Evolutionary conservation across 1,140 invertebrate species (phyloP).

Genomic region (Papilio polytes): DNA sequence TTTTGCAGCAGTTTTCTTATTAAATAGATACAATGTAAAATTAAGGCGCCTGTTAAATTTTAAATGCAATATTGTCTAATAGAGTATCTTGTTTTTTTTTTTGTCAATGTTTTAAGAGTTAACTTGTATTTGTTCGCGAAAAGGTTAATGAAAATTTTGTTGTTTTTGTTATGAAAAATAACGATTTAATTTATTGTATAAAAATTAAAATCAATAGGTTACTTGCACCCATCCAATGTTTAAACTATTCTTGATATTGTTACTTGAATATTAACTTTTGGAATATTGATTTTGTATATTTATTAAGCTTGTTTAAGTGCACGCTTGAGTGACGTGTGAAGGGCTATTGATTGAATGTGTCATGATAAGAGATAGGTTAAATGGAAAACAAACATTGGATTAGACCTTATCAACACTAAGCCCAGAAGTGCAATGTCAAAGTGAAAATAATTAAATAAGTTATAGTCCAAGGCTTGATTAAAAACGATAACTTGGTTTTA

Average conservation of each 20-base stretch:
- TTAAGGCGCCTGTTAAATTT: background rate
- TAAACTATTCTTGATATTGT: background rate
- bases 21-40: background rate
- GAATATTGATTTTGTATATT: background rate
- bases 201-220: background rate
- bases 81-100: background rate
- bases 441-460: too few relatives aligned
- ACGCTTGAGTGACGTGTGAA: slow-evolving; percentile 5
- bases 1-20: too few relatives aligned
- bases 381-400: slow-evolving; percentile 1
- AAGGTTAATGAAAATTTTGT: background rate
- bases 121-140: background rate
- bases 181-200: background rate
- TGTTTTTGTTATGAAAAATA: background rate
- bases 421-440: too few relatives aligned
- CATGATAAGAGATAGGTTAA: slow-evolving; percentile 8
- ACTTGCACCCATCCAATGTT: background rate
- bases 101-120: background rate
- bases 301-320: background rate
- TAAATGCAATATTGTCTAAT: background rate
- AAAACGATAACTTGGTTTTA: too few relatives aligned
- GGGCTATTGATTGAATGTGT: slow-evolving; percentile 9
- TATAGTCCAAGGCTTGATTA: too few relatives aligned
- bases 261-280: background rate
- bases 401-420: too few relatives aligned